Evolutionary conservation across 2,888 invertebrate genomes (phyloP), one percentile per base, ranked within the genome.

Genomic region (Melieria omissa): DNA sequence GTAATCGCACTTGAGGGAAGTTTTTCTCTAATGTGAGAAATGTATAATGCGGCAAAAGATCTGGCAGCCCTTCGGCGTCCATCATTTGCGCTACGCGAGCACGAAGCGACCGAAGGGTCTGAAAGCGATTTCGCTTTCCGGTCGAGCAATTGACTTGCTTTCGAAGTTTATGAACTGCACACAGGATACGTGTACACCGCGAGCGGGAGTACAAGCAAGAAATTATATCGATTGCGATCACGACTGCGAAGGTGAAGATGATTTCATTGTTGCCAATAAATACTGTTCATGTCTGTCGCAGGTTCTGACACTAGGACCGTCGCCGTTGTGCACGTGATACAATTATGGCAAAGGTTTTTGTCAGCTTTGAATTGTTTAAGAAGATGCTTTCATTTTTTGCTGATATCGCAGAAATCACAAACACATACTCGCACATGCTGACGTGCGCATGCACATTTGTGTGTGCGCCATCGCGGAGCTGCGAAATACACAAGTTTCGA

Each of bases 151-250:
- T 74, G 74, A 70, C 72, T 70, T 74, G 74, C 75, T 74, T 72
- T 71, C 75, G 76, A 83, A 81, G 82, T 83, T 84, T 85, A 83
- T 84, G 80, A 84, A 85, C 82, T 84, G 78, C 78, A 76, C 69
- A 74, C 65, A 74, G 58, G 64, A 64, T 68, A 64, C 64, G 67
- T 65, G 69, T 69, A 67, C 58, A 45, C 58, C 52, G 52, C 54
- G 4, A 7, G 14, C 44, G 42, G 5, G 52, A n/a, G 47, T 52
- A 52, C 0, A 62, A 62, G 61, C 69, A 42, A 67, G 69, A 54
- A 55, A 69, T 12, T 44, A 58, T 44, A 72, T 68, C 54, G 68
- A 64, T 70, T 67, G 72, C 54, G 16, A n/a, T 12, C 9, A 29
- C 29, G 29, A 29, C 29, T 29, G 29, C 29, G 29, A 29, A 29